Evolutionary conservation across 1,140 invertebrate species (phyloP), one percentile per base, ranked within the genome.

Genomic region (Polypedilum pembai): DNA sequence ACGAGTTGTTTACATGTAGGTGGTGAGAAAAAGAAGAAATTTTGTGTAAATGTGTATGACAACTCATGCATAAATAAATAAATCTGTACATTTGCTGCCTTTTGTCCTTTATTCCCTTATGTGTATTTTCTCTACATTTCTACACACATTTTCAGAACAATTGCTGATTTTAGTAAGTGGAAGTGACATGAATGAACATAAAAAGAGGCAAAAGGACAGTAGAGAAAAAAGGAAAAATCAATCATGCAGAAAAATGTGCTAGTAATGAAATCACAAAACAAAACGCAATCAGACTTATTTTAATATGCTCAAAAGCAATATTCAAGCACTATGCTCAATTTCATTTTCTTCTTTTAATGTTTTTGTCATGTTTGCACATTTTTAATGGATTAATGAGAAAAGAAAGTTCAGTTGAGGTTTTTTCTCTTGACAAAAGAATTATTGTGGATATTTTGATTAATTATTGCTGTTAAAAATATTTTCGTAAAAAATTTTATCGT

Each of bases 1-100:
- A 56, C 45, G 45, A n/a, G 45, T 12, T 56, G 45, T n/a, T 15
- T 56, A 12, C 12, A 56, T 56, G 45, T 56, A 12, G n/a, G n/a
- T n/a, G n/a, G n/a, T n/a, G n/a, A n/a, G n/a, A n/a, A n/a, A n/a
- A 56, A 56, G 12, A 56, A 56, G n/a, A n/a, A 56, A 56, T 3
- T 33, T 33, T 33, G 45, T 56, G 45, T 12, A 56, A 56, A 56
- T 56, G 12, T 15, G 45, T 56, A 56, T 56, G 45, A 56, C n/a
- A n/a, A 56, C 45, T 56, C 45, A 56, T 56, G 45, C 45, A 56
- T 56, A 56, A 56, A 56, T 56, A 56, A 56, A 56, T 56, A 56
- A 15, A 56, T n/a, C 24, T 33, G 4, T 15, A 10, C 12, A 12
- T 56, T 56, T 56, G 3, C 15, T 45, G 15, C 10, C 45, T n/a